These are phyloP conservation scores for Saturnia pavonia DNA, from an alignment of 2,888 invertebrate species.

Conservation along the genomic window DNA sequence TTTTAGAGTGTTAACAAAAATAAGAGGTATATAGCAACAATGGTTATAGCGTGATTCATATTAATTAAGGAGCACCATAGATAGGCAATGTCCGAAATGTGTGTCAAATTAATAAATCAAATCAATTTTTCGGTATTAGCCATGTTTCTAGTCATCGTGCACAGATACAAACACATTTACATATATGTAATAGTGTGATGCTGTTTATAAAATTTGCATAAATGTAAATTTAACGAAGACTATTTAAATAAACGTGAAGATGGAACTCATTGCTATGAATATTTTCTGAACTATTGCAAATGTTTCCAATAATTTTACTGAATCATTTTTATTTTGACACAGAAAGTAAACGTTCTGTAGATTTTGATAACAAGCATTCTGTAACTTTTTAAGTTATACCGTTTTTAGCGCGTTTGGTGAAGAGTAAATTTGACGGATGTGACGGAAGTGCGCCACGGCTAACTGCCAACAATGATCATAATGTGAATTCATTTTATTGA, in stretches of 20 bases:
- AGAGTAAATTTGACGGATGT: too few species aligned
- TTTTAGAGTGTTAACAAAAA: not conserved
- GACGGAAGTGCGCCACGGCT: too few species aligned
- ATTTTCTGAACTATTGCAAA: not conserved
- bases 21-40: not conserved
- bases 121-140: slow-evolving; percentile 23
- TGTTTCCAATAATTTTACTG: not conserved
- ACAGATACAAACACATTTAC: not conserved
- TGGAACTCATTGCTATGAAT: not conserved
- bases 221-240: not conserved
- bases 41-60: not conserved
- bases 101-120: slow-evolving; percentile 33
- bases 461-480: too few species aligned
- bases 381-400: too few species aligned
- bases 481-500: too few species aligned
- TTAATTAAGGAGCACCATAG: slow-evolving; percentile 4
- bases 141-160: slow-evolving; percentile 16
- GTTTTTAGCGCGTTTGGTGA: too few species aligned
- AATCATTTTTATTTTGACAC: not conserved
- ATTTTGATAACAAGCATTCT: too few species aligned
- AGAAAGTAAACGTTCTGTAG: too few species aligned
- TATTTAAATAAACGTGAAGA: not conserved
- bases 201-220: slow-evolving; percentile 4
- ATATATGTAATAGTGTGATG: too few species aligned
- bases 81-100: slow-evolving; percentile 27